Evolutionary conservation across 2,888 invertebrate genomes (phyloP).

Genomic region (Stenchaetothrips biformis): DNA sequence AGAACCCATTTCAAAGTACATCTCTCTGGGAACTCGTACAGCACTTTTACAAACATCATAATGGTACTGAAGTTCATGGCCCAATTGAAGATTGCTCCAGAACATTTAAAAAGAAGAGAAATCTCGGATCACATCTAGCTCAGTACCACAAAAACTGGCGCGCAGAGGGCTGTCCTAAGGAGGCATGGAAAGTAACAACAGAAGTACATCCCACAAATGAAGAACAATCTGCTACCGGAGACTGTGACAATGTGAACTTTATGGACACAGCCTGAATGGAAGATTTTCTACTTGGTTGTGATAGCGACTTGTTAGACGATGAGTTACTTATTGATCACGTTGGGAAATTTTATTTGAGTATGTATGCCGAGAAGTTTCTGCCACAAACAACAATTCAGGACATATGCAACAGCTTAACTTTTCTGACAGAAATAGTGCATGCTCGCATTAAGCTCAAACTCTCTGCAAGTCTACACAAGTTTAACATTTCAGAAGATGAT

Average conservation of each 20-base stretch:
- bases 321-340: background rate
- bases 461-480: background rate
- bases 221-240: background rate
- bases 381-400: constrained; percentile 1
- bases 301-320: background rate
- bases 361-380: background rate
- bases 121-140: background rate
- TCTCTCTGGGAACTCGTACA: background rate
- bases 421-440: background rate
- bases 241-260: too few species aligned
- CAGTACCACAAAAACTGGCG: background rate
- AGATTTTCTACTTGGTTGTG: too few species aligned
- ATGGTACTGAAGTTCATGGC: background rate
- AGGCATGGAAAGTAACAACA: background rate
- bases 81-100: background rate
- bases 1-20: background rate
- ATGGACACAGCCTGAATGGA: too few species aligned
- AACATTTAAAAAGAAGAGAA: background rate
- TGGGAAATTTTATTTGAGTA: background rate
- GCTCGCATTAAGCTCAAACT: background rate
- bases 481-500: background rate
- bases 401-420: background rate
- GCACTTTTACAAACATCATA: background rate
- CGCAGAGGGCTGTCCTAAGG: background rate
- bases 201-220: background rate